Evolutionary conservation across 1,140 invertebrate species (phyloP).

Genomic region (Choristoneura fumiferana): DNA sequence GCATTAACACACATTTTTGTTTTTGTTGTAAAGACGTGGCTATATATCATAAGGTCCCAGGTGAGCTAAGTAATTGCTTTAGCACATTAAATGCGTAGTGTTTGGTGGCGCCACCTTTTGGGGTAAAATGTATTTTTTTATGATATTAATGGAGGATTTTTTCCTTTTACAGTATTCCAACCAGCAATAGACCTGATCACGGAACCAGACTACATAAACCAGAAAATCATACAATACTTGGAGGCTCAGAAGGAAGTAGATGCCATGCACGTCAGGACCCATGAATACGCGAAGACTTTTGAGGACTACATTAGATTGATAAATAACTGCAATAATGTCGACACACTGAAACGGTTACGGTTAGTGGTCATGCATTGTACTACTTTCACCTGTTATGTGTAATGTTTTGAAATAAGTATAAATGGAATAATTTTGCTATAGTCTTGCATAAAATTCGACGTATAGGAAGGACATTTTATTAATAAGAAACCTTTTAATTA

Average conservation of each 20-base stretch:
- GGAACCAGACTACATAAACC: constrained; percentile 95
- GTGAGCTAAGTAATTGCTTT: too few relatives aligned
- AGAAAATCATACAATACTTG: constrained; percentile 90
- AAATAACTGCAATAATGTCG: constrained; percentile 88
- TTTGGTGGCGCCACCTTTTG: too few relatives aligned
- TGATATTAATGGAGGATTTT: constrained; percentile 17
- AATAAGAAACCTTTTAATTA: too few relatives aligned
- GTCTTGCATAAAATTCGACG: too few relatives aligned
- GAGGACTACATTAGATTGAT: constrained; percentile 94
- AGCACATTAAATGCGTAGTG: too few relatives aligned
- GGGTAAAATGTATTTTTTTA: too few relatives aligned
- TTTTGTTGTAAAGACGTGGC: too few relatives aligned
- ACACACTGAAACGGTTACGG: constrained; percentile 90
- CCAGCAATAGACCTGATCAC: constrained; percentile 90
- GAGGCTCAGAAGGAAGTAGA: constrained; percentile 87
- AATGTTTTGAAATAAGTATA: too few relatives aligned
- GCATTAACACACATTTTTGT: too few relatives aligned
- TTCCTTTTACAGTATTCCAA: constrained; percentile 85
- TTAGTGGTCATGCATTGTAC: constrained; percentile 51
- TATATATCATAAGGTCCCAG: too few relatives aligned
- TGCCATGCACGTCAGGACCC: constrained; percentile 88
- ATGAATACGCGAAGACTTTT: constrained; percentile 93
- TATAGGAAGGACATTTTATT: too few relatives aligned
- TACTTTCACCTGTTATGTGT: constrained; percentile 16
- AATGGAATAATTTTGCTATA: too few relatives aligned